Evolutionary conservation across 1,140 invertebrate species (phyloP).

Genomic region (Bombus soroeensis): DNA sequence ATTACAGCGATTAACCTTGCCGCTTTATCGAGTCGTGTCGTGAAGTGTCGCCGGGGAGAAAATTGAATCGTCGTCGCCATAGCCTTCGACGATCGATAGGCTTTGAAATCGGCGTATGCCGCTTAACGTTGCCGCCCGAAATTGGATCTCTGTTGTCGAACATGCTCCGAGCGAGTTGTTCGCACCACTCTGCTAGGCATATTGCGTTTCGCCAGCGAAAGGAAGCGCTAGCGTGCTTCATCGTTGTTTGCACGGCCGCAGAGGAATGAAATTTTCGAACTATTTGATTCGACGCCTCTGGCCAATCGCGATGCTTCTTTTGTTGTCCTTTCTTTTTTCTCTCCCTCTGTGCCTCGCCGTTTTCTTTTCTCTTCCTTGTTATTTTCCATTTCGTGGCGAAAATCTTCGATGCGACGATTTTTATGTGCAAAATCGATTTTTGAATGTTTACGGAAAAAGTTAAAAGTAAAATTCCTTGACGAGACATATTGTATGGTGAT

Average conservation of each 20-base stretch:
- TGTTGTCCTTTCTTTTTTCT: neutral
- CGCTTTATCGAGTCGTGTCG: constrained; percentile 8
- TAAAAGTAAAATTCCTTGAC: too few relatives aligned
- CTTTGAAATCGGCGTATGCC: constrained; percentile 41
- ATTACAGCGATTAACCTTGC: constrained; percentile 33
- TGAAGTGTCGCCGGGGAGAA: constrained; percentile 18
- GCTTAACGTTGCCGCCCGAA: constrained; percentile 26
- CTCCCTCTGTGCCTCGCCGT: fast-evolving
- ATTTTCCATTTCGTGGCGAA: neutral
- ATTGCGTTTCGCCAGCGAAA: constrained; percentile 52
- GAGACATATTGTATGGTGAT: too few relatives aligned
- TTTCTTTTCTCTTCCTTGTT: neutral
- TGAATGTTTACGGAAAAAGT: too few relatives aligned
- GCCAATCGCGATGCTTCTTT: neutral
- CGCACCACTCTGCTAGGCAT: constrained; percentile 17
- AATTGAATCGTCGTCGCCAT: constrained; percentile 34
- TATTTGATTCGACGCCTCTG: constrained; percentile 10
- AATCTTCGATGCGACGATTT: neutral
- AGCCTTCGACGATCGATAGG: constrained; percentile 36
- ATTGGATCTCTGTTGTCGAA: constrained; percentile 42
- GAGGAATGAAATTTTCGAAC: constrained; percentile 49
- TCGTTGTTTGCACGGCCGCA: constrained; percentile 39
- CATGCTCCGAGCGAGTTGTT: constrained; percentile 39
- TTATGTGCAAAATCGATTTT: too few relatives aligned
- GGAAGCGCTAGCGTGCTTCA: constrained; percentile 4